Evolutionary conservation across 2,797 vertebrate genomes (phyloP), one percentile per base, ranked within the genome.

Genomic region (Spinus olivaceus): DNA sequence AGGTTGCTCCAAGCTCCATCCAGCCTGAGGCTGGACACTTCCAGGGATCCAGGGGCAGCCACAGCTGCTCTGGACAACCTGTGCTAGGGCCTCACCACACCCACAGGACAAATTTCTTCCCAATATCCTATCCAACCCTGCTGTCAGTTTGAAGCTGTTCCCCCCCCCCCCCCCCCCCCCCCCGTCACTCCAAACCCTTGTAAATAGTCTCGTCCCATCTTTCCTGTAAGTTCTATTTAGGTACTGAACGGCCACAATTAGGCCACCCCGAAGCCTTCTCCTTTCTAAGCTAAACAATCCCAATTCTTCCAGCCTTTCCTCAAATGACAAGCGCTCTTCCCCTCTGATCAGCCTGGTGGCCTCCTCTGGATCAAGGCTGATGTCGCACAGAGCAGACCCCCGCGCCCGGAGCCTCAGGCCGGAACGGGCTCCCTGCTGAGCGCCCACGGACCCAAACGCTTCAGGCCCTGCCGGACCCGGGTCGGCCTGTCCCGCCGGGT

Each of bases 1-100:
- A 50, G 35, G 9, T 0, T 21, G 20, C 27, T 69, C 16, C 42
- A 20, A 47, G 21, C 30, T 53, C 9, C 0, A 0, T 66, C 25
- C 61, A 56, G 0, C 27, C 27, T 21, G 23, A 13, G 0, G 0
- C 0, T 21, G 32, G 4, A 21, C 49, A 37, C 8, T n/a, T 2
- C 49, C 49, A 88, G 32, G 19, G 13, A 21, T 44, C 12, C 28
- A 51, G 63, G 11, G 15, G 23, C 32, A 56, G 27, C 16, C 86
- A 76, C 42, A 50, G 42, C 35, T 69, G 6, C 49, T 49, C 63
- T 47, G 12, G 8, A 1, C 22, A 60, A 0, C 25, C 61, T 49
- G 23, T 69, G 63, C 47, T 10, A 56, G 11, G 49, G 78, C 35
- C 49, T 63, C 4, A 0, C 2, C 27, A n/a, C 9, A 11, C 27